These are phyloP conservation scores for Asbolus verrucosus DNA, from an alignment of 1,140 invertebrate genomes.

Conservation along the genomic window DNA sequence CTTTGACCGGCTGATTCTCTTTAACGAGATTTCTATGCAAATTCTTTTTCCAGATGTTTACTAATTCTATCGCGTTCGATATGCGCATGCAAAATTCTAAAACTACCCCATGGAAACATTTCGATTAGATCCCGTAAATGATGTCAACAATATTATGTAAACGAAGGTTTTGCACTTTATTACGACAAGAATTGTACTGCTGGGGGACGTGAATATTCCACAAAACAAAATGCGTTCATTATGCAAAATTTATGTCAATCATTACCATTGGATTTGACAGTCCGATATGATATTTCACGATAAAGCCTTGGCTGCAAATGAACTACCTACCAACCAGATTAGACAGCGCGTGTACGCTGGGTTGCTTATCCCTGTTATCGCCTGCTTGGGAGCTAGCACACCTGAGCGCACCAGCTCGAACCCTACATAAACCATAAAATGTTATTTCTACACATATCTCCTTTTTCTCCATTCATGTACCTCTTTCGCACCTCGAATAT, in stretches of 20 bases:
- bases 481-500: too few relatives aligned
- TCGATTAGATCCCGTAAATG: too few relatives aligned
- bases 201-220: constrained; percentile 50
- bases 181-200: constrained; percentile 55
- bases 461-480: constrained; percentile 22
- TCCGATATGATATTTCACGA: constrained; percentile 64
- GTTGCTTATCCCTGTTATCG: constrained; percentile 65
- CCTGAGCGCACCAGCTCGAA: constrained; percentile 58
- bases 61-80: constrained; percentile 30
- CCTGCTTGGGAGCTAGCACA: constrained; percentile 61
- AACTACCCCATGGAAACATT: too few relatives aligned
- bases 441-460: constrained; percentile 37
- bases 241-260: constrained; percentile 66
- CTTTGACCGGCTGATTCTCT: constrained; percentile 60
- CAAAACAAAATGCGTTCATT: constrained; percentile 63
- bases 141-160: constrained; percentile 32
- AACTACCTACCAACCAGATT: constrained; percentile 62
- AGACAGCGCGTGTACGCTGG: constrained; percentile 57
- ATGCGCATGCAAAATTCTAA: too few relatives aligned
- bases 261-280: constrained; percentile 65
- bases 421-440: constrained; percentile 50
- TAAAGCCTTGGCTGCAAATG: constrained; percentile 62
- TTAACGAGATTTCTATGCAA: constrained; percentile 62
- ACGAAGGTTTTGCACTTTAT: constrained; percentile 57
- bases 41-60: constrained; percentile 46